phyloP scores from a whole-genome alignment of 2,888 invertebrate species.

The Drosophila bunnanda region DNA sequence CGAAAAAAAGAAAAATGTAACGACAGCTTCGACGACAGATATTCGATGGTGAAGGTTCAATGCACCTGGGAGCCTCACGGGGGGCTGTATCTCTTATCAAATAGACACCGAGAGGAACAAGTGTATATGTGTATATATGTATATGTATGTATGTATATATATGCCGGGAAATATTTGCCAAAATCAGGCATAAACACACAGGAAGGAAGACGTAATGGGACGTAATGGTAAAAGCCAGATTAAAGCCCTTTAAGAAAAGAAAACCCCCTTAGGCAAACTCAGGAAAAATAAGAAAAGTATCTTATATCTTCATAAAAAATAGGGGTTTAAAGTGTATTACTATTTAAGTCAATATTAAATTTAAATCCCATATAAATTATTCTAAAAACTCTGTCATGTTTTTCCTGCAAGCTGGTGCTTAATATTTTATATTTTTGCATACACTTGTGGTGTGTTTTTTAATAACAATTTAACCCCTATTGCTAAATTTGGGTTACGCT shows the following conservation, averaged over 20 bases:
- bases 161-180: slow-evolving; percentile 15
- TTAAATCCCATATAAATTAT: not conserved
- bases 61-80: not conserved
- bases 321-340: no score
- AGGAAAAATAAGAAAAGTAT: no score
- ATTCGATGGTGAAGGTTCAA: slow-evolving; percentile 17
- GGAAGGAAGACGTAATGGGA: not conserved
- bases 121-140: not conserved
- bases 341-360: not conserved
- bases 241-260: not conserved
- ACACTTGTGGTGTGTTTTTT: not conserved
- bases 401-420: not conserved
- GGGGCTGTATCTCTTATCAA: slow-evolving; percentile 16
- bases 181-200: not conserved
- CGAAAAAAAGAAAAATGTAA: slow-evolving; percentile 1
- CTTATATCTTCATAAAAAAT: no score
- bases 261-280: not conserved
- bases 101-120: not conserved
- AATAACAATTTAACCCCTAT: not conserved
- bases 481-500: not conserved
- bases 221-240: not conserved
- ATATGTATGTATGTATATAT: not conserved
- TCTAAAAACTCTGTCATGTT: not conserved
- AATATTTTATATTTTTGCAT: not conserved
- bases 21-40: not conserved